Conservation (phyloP, 2,888 invertebrate genomes). For the Oxyteleia sp. region DNA sequence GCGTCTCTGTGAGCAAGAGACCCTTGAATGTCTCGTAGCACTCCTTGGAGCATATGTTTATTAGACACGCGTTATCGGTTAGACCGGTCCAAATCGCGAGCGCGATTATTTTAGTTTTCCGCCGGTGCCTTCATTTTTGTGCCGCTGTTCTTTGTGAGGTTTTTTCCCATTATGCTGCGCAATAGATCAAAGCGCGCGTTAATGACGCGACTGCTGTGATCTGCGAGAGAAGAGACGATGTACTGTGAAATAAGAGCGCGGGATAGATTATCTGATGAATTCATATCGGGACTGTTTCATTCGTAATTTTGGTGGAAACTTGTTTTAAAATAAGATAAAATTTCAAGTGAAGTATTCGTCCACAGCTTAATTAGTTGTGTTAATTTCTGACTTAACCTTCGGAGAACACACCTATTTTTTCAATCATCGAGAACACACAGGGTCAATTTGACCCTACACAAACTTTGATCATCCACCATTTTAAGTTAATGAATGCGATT, state of each 20-base stretch:
- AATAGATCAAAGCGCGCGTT: constrained; percentile 67
- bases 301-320: too few species aligned
- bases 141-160: constrained; percentile 19
- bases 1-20: constrained; percentile 29
- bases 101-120: constrained; percentile 47
- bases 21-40: constrained; percentile 55
- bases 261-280: constrained; percentile 4
- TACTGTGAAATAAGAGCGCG: constrained; percentile 22
- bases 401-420: too few species aligned
- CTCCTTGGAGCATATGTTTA: constrained; percentile 51
- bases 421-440: too few species aligned
- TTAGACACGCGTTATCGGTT: constrained; percentile 66
- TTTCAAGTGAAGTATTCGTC: too few species aligned
- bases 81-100: constrained; percentile 50
- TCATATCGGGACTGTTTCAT: too few species aligned
- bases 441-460: too few species aligned
- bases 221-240: constrained; percentile 32
- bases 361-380: too few species aligned
- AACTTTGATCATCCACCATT: too few species aligned
- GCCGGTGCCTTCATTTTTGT: constrained; percentile 27
- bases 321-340: too few species aligned
- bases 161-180: constrained; percentile 40
- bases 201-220: constrained; percentile 62
- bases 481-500: too few species aligned
- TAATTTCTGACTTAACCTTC: too few species aligned